These are phyloP conservation scores for Mamestra brassicae DNA, from an alignment of 2,888 invertebrate genomes.

Conservation along the genomic window DNA sequence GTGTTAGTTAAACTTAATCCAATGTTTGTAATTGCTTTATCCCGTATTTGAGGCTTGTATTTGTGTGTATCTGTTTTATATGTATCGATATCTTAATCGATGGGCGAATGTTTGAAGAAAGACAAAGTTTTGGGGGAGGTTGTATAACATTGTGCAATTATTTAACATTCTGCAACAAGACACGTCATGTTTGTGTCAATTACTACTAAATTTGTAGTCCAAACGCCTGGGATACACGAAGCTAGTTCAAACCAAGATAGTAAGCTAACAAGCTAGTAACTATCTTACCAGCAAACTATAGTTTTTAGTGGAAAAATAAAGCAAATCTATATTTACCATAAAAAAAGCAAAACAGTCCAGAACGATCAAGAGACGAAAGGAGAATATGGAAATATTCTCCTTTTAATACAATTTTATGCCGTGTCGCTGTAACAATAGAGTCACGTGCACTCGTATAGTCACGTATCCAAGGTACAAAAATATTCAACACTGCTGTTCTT, in stretches of 20 bases:
- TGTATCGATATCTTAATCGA: slow-evolving; percentile 37
- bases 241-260: too few species aligned
- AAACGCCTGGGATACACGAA: too few species aligned
- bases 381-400: background rate
- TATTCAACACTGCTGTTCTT: background rate
- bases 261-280: too few species aligned
- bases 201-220: background rate
- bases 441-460: accelerated
- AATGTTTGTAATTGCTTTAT: slow-evolving; percentile 64
- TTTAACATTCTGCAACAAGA: too few species aligned
- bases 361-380: too few species aligned
- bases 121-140: background rate
- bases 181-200: too few species aligned
- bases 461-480: background rate
- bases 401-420: background rate
- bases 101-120: background rate
- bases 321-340: too few species aligned
- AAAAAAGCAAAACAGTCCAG: too few species aligned
- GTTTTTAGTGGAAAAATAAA: too few species aligned
- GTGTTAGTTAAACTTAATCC: slow-evolving; percentile 64
- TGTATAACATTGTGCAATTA: background rate
- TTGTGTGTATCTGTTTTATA: slow-evolving; percentile 35
- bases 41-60: slow-evolving; percentile 40
- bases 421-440: background rate
- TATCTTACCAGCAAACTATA: too few species aligned